Base-by-base conservation (phyloP, 2,113 vertebrate species). In the Sclerurus mexicanus region DNA sequence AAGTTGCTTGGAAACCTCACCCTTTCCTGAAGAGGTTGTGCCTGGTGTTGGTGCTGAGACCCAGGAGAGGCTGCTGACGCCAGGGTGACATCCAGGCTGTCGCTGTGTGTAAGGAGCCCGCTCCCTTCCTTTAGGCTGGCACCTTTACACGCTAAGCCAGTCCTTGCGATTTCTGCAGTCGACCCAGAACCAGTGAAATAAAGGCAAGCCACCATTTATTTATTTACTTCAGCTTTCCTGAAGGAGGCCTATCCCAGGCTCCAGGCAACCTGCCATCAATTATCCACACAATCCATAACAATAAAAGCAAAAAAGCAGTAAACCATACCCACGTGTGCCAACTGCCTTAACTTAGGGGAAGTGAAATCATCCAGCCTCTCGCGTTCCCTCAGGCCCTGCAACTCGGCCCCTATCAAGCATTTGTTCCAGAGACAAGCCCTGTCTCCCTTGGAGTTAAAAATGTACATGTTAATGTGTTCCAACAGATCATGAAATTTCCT, bases 401-500 rank as follows among this genome's bases (percentile, higher is more conserved):
- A 49, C 67, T 80, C 16, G 3, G 58, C 39, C 62, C 40, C 58
- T 72, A 28, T 76, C 86, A 56, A 84, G 31, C 42, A 6, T 82
- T 92, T 91, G 81, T 85, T 90, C 76, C 90, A 95, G 83, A 89
- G 86, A 90, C 79, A 90, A 89, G 44, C 75, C 76, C 12, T 42
- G 66, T 85, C 50, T 91, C 37, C 49, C 47, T 49, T 69, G 85
- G 87, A 88, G 96, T 82, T 84, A 91, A 95, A 97, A 95, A 80
- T 94, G 89, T 56, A 16, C 76, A 95, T 91, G 63, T 81, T 95
- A 95, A 94, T 97, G 42, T 91, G 89, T 96, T 97, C 90, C 91
- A 97, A 95, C 63, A 93, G 92, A 96, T 95, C 94, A 84, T 95
- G 96, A 97, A 97, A 96, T 92, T 89, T 96, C 96, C 96, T 97